These are phyloP conservation scores for Panthera leo DNA, from an alignment of 2,113 vertebrate species.

Conservation along the genomic window DNA sequence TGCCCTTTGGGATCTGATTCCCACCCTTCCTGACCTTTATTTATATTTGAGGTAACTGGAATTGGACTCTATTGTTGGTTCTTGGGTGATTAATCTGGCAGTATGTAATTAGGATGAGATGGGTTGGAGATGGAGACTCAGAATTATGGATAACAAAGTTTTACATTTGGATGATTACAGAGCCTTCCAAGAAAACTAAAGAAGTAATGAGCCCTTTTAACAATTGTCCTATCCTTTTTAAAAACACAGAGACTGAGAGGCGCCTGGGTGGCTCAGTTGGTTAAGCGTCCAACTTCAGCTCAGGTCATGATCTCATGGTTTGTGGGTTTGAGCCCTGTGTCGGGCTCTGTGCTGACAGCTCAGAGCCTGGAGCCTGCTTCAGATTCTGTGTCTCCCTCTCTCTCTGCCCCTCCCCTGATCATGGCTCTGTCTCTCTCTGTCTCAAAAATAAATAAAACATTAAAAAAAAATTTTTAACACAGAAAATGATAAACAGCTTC, in stretches of 20 bases:
- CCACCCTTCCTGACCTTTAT: neutral
- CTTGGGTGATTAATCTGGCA: neutral
- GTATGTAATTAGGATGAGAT: neutral
- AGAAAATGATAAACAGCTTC: neutral
- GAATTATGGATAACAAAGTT: neutral
- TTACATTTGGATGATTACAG: neutral
- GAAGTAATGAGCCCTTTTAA: neutral
- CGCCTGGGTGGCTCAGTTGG: too few species aligned
- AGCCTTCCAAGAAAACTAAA: slow-evolving; percentile 19
- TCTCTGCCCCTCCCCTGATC: too few species aligned
- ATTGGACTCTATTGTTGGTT: neutral
- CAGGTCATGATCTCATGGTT: too few species aligned
- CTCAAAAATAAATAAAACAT: too few species aligned
- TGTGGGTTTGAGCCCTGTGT: too few species aligned
- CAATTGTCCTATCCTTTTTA: neutral
- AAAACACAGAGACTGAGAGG: neutral
- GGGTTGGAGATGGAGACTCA: neutral
- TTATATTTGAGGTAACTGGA: neutral
- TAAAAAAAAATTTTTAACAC: neutral
- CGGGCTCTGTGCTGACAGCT: too few species aligned
- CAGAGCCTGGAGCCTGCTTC: too few species aligned
- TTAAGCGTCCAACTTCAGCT: too few species aligned
- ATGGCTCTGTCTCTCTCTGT: too few species aligned
- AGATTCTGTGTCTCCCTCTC: too few species aligned
- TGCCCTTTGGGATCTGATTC: neutral